Evolutionary conservation across 2,888 invertebrate genomes (phyloP), one percentile per base, ranked within the genome.

Genomic region (Drosophila melanocephala): DNA sequence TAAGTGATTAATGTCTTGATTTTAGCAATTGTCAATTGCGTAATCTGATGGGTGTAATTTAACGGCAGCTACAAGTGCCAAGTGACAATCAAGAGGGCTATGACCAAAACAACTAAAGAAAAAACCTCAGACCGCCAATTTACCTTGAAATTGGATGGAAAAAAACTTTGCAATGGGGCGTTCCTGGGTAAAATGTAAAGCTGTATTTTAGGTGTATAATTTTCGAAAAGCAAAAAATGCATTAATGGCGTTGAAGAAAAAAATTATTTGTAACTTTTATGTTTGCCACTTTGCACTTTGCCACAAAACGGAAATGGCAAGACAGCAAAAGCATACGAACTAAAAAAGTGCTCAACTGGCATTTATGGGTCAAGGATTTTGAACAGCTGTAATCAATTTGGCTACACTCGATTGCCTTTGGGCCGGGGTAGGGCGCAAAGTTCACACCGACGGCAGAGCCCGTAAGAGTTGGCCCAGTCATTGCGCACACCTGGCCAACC

Each of bases 331-430:
- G 59, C 39, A 44, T 50, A 28, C 57, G 37, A 67, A 63, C n/a
- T 60, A 63, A 51, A 28, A 59, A 9, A n/a, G 5, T 62, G 63
- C 19, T 58, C 57, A 62, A 70, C 44, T 71, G 71, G 67, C 84
- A 60, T 72, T 83, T 75, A 83, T 81, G 80, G 80, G 80, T 81
- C 80, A 81, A 81, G 80, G 80, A 82, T 83, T 77, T 67, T 59
- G 9, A 58, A 68, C 60, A 69, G 70, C 65, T 68, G 70, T 81
- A 83, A 81, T 73, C 81, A 68, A 76, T 80, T 81, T 84, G 77
- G 75, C 72, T 75, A 90, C 89, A 86, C 87, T 90, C 57, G 75
- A 90, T 83, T 88, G 90, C 57, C 63, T 74, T 51, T 59, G 9
- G 14, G 61, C 53, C 57, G 30, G 72, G 61, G 66, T 52, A 71